phyloP scores from a whole-genome alignment of 1,140 invertebrate species.

The Apis florea region DNA sequence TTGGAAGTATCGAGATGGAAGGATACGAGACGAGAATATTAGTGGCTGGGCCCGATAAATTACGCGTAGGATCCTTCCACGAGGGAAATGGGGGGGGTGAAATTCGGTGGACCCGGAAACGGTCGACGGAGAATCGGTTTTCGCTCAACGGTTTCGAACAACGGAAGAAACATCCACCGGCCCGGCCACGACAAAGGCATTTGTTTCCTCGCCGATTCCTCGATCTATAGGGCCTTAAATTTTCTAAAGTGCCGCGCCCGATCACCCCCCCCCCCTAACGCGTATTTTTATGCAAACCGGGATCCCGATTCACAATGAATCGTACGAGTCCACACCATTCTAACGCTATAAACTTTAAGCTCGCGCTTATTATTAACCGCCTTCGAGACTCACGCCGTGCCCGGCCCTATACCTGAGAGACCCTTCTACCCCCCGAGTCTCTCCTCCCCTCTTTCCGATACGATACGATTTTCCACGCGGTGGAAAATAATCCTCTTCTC shows the following conservation, averaged over 20 bases:
- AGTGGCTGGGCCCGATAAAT: conserved; percentile 12
- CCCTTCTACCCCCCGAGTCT: conserved; percentile 36
- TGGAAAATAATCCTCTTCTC: too few species aligned
- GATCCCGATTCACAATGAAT: conserved; percentile 61
- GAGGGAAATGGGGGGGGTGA: not conserved
- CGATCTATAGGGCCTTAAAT: conserved; percentile 76
- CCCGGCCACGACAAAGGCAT: conserved; percentile 49
- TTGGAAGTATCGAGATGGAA: conserved; percentile 39
- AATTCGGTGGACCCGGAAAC: conserved; percentile 20
- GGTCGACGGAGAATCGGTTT: not conserved
- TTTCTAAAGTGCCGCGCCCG: conserved; percentile 75
- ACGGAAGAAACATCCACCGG: not conserved
- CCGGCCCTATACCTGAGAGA: conserved; percentile 58
- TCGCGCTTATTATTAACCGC: conserved; percentile 73
- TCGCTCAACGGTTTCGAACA: conserved; percentile 19
- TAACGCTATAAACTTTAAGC: conserved; percentile 71
- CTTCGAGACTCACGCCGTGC: conserved; percentile 54
- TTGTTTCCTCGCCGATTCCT: conserved; percentile 71
- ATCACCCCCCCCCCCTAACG: conserved; percentile 71
- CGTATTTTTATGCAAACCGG: conserved; percentile 76
- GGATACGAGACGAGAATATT: conserved; percentile 19
- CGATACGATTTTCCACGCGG: not conserved
- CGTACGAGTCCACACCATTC: too few species aligned
- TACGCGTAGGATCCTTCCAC: conserved; percentile 16
- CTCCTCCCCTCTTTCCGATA: conserved; percentile 16